Percentiles rank a stretch among this genome's conserved stretches.
Evolutionary conservation across 2,113 vertebrate genomes (phyloP).

Genomic region (Mandrillus leucophaeus): DNA sequence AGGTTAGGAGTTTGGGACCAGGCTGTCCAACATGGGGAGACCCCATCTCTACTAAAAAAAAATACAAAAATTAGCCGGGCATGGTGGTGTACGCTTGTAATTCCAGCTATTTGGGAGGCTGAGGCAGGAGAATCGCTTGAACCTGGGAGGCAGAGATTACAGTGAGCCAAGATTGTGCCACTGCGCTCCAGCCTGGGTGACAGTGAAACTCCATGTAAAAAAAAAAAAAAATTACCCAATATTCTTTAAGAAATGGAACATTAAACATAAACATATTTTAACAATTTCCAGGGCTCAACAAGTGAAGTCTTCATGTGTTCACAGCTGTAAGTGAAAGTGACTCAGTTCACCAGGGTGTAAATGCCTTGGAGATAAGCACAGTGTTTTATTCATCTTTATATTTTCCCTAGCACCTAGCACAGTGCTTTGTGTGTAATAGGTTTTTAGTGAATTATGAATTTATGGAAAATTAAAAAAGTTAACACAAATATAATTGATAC

Average conservation of each 20-base stretch:
- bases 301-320: not conserved
- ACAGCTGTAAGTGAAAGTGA: not conserved
- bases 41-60: no score
- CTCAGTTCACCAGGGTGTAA: not conserved
- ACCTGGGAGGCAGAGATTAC: no score
- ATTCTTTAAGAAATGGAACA: not conserved
- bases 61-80: no score
- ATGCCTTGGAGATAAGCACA: not conserved
- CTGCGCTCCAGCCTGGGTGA: no score
- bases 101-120: no score
- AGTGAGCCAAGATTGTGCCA: no score
- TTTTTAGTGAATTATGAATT: not conserved
- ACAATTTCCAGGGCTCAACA: not conserved
- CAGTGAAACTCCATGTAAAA: no score
- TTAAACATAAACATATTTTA: not conserved
- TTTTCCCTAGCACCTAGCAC: not conserved
- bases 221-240: not conserved
- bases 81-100: no score
- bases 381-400: not conserved
- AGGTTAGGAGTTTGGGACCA: no score
- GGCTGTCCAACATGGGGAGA: no score
- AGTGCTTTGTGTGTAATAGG: not conserved
- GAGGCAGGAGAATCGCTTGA: no score
- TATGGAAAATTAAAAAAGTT: not conserved
- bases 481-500: not conserved